These are phyloP conservation scores for Micrasema longulum DNA, from an alignment of 1,140 invertebrate species.

Conservation along the genomic window DNA sequence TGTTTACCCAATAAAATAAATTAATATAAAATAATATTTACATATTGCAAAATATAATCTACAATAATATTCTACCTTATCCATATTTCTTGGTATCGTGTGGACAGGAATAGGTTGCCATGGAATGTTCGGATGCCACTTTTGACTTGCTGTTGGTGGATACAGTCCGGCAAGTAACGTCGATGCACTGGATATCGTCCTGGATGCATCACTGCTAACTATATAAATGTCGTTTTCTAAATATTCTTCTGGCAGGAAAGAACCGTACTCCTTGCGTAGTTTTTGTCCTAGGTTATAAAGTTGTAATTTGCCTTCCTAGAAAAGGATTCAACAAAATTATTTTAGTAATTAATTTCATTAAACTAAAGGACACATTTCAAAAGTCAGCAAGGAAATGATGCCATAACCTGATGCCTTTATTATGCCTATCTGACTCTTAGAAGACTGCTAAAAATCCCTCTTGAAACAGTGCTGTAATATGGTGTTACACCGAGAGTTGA, in stretches of 20 bases:
- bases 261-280: constrained; percentile 76
- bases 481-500: no score
- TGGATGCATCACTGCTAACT: constrained; percentile 82
- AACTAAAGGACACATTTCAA: no score
- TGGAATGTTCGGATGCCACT: constrained; percentile 77
- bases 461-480: no score
- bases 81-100: constrained; percentile 74
- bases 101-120: constrained; percentile 94
- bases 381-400: no score
- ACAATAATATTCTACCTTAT: constrained; percentile 71
- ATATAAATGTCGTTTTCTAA: constrained; percentile 75
- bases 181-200: constrained; percentile 89
- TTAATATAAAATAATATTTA: neutral
- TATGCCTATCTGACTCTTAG: no score
- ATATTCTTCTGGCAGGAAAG: constrained; percentile 75
- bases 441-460: no score
- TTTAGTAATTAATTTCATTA: no score
- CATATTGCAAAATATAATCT: neutral
- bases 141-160: constrained; percentile 76
- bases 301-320: constrained; percentile 81
- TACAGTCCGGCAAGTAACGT: constrained; percentile 86
- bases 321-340: constrained; percentile 14
- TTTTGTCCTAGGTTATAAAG: constrained; percentile 82
- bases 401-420: no score
- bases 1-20: no score